Evolutionary conservation across 2,113 vertebrate species (phyloP), one percentile per base, ranked within the genome.

Genomic region (Hylia prasina): DNA sequence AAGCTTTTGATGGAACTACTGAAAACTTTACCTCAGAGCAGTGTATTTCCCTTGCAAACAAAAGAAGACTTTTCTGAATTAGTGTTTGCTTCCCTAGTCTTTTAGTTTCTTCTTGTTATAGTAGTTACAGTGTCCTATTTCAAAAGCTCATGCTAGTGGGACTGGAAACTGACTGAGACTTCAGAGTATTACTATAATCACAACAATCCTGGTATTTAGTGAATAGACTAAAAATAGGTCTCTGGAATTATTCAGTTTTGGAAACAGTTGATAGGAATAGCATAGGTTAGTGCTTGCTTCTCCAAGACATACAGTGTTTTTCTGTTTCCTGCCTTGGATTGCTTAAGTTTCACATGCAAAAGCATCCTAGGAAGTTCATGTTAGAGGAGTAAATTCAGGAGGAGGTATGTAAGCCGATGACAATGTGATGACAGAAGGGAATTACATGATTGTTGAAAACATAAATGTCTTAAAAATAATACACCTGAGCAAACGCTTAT

Each of bases 381-480:
- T 35, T 89, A 33, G 64, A 72, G 64, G 33, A 87, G 11, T 25
- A 72, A 57, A 54, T 17, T 33, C 19, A 51, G 54, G 22, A 9
- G 72, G 12, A 60, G 54, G 65, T 85, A 58, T 87, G 53, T 58
- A 78, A 79, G 31, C 39, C 85, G 83, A 64, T 93, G 80, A 84
- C 83, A 81, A 13, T 61, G 56, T 3, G 35, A 51, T 89, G 84
- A 89, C 69, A 85, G 66, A n/a, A 90, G 40, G 35, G 40, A 96
- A 50, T 77, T 82, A 76, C 24, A 17, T 65, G 71, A 60, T 3
- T 72, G 33, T 69, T 61, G 45, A 61, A 82, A 35, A 44, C 33
- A 72, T 68, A 91, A 94, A 66, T 88, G 50, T 30, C 44, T 73
- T 83, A 77, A 94, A 93, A 93, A 54, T 86, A n/a, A 47, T 76